A percentile compares a stretch with the other conserved stretches of the same genome.
Evolutionary conservation across 1,140 invertebrate genomes (phyloP).

Genomic region (Phortica variegata): DNA sequence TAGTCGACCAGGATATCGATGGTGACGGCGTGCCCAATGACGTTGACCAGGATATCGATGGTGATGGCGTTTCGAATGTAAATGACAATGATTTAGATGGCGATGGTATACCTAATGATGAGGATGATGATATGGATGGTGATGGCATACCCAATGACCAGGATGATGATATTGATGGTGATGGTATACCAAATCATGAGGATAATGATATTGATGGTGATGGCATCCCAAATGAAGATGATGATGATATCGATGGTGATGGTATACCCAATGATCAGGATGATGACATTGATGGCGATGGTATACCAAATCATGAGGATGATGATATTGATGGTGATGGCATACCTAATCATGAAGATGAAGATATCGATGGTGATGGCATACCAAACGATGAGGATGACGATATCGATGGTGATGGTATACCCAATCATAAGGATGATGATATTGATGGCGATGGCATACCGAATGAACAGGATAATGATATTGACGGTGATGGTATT

Average conservation of each 20-base stretch:
- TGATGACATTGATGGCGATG: slow-evolving; percentile 24
- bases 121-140: slow-evolving; percentile 50
- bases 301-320: slow-evolving; percentile 8
- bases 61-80: slow-evolving; percentile 53
- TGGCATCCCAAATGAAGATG: slow-evolving; percentile 55
- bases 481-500: slow-evolving; percentile 13
- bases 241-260: slow-evolving; percentile 56
- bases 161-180: slow-evolving; percentile 57
- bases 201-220: slow-evolving; percentile 55
- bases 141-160: slow-evolving; percentile 50
- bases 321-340: slow-evolving; percentile 22
- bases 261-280: slow-evolving; percentile 48
- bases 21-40: slow-evolving; percentile 39
- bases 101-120: slow-evolving; percentile 51
- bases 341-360: slow-evolving; percentile 28
- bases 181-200: slow-evolving; percentile 53
- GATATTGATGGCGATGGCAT: slow-evolving; percentile 44
- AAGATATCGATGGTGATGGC: slow-evolving; percentile 51
- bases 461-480: slow-evolving; percentile 34
- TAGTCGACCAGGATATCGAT: slow-evolving; percentile 29
- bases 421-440: slow-evolving; percentile 36
- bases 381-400: slow-evolving; percentile 22
- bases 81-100: slow-evolving; percentile 56
- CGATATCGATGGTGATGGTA: slow-evolving; percentile 25
- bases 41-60: slow-evolving; percentile 45